phyloP scores from a whole-genome alignment of 2,888 invertebrate genomes.

The Folsomia candida region DNA sequence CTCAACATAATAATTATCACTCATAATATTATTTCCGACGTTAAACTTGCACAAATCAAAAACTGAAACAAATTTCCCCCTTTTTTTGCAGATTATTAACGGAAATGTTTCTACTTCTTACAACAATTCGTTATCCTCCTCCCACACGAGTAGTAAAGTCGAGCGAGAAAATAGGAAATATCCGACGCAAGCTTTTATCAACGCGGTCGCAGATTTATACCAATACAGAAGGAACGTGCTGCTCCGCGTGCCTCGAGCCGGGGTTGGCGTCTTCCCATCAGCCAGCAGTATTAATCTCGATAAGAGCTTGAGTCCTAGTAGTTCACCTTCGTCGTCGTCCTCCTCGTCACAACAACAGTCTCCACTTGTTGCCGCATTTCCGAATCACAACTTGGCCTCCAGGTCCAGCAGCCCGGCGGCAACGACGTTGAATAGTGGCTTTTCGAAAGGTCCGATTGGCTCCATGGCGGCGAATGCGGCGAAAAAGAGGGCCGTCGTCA shows the following conservation, averaged over 20 bases:
- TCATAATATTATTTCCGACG: no score
- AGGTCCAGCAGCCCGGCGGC: neutral
- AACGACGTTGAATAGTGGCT: neutral
- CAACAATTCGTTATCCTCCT: no score
- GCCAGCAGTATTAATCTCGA: conserved; percentile 9
- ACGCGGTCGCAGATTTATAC: conserved; percentile 33
- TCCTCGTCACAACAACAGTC: neutral
- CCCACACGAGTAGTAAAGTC: conserved; percentile 1
- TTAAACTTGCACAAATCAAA: no score
- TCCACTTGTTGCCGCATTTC: conserved; percentile 16
- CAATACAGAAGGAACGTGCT: conserved; percentile 32
- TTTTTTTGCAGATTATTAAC: no score
- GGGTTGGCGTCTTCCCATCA: conserved; percentile 10
- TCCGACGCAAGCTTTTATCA: conserved; percentile 31
- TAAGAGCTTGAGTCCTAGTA: neutral
- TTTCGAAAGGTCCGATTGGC: conserved; percentile 15
- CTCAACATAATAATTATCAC: no score
- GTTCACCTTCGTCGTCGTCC: neutral
- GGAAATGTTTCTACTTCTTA: conserved; percentile 9
- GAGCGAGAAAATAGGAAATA: conserved; percentile 3
- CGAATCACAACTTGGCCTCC: conserved; percentile 3
- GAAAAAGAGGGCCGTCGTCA: conserved; percentile 48
- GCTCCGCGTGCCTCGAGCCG: conserved; percentile 27
- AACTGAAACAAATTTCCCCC: no score
- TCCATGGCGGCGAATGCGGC: conserved; percentile 43